phyloP scores from a whole-genome alignment of 2,113 vertebrate species.

The Chloroceryle aenea region DNA sequence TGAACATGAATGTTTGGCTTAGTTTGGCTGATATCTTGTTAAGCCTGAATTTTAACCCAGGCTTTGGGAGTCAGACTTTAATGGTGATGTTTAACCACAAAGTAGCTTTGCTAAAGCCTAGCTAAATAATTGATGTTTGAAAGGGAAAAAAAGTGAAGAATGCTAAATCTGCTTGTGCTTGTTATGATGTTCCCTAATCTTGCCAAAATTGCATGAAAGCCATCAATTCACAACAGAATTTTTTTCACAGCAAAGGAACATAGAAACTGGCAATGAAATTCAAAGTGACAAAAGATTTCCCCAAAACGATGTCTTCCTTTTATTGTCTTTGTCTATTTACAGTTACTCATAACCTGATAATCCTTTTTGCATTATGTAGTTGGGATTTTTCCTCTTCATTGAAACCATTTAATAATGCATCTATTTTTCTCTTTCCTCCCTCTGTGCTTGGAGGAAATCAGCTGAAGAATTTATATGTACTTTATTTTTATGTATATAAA shows the following conservation, averaged over 20 bases:
- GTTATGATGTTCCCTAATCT: not conserved
- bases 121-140: constrained; percentile 77
- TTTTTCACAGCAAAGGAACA: not conserved
- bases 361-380: not conserved
- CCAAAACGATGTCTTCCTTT: not conserved
- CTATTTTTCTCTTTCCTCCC: no score
- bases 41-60: constrained; percentile 15
- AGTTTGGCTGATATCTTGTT: no score
- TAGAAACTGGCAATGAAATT: not conserved
- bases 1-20: no score
- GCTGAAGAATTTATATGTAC: not conserved
- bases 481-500: not conserved
- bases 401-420: not conserved
- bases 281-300: not conserved
- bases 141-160: constrained; percentile 61
- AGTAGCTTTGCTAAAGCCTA: constrained; percentile 71
- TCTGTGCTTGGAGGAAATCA: no score
- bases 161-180: constrained; percentile 64
- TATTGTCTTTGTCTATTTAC: not conserved
- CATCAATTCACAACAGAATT: not conserved
- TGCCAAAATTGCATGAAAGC: not conserved
- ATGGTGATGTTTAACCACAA: constrained; percentile 74
- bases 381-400: not conserved
- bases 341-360: not conserved
- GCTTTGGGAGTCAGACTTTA: constrained; percentile 28